A percentile compares a stretch with the other conserved stretches of the same genome.
phyloP scores from a whole-genome alignment of 2,113 vertebrate species.

The Lycocorax pyrrhopterus region DNA sequence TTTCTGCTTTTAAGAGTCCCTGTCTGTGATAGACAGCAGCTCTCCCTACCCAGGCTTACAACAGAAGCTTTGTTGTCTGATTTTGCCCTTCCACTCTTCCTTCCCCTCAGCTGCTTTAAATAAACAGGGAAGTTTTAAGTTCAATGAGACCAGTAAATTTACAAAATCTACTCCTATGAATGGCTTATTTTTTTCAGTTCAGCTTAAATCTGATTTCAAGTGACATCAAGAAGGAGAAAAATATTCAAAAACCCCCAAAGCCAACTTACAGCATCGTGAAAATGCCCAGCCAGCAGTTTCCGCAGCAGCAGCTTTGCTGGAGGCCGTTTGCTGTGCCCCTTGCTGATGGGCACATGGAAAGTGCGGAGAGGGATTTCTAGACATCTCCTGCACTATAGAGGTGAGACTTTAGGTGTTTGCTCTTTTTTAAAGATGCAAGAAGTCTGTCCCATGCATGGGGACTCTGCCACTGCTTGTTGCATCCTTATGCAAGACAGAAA shows the following conservation, averaged over 20 bases:
- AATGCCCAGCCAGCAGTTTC: slow-evolving; percentile 1
- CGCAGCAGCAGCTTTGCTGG: background rate
- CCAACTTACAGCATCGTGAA: background rate
- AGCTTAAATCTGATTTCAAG: background rate
- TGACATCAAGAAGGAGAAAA: background rate
- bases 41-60: background rate
- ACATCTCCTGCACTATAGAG: background rate
- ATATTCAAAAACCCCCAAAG: background rate
- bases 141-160: background rate
- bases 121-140: slow-evolving; percentile 7
- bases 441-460: background rate
- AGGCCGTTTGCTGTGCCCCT: background rate
- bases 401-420: background rate
- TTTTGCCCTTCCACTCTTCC: slow-evolving; percentile 15
- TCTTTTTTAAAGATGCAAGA: background rate
- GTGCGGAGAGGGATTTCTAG: background rate
- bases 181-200: background rate
- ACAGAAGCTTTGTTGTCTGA: background rate
- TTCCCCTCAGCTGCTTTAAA: slow-evolving; percentile 28
- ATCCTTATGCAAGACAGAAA: background rate
- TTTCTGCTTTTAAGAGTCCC: slow-evolving; percentile 20
- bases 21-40: background rate
- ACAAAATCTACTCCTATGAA: background rate
- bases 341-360: background rate
- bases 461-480: background rate